These are phyloP conservation scores for Simalia tracyae DNA, from an alignment of 2,797 vertebrate species.

Conservation along the genomic window DNA sequence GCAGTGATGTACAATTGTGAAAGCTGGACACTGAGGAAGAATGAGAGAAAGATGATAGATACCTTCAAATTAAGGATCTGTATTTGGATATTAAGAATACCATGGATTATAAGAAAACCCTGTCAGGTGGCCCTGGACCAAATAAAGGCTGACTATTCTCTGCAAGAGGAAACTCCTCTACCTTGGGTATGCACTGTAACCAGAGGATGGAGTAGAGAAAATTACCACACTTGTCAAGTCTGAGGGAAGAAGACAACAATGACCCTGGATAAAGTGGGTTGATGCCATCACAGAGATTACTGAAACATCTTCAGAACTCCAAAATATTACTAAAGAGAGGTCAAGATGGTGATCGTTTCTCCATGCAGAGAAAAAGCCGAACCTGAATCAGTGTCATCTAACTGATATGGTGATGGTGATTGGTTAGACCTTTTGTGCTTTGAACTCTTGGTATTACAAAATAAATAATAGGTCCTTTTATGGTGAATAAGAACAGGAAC, in stretches of 20 bases:
- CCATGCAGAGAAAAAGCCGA: background rate
- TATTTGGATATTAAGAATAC: background rate
- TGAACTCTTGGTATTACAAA: background rate
- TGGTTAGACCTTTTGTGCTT: background rate
- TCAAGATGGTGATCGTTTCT: background rate
- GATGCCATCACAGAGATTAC: background rate
- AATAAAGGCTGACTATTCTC: background rate
- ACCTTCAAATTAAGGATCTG: background rate
- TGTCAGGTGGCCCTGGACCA: background rate
- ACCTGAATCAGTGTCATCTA: background rate
- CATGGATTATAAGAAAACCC: background rate
- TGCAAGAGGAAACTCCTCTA: background rate
- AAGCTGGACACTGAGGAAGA: background rate
- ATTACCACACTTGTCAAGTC: background rate
- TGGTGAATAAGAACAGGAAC: background rate
- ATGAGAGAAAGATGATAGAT: background rate
- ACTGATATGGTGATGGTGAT: background rate
- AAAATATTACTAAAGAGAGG: background rate
- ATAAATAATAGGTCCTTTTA: background rate
- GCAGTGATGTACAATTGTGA: background rate
- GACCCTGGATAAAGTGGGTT: background rate
- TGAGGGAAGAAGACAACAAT: background rate
- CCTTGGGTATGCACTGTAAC: background rate
- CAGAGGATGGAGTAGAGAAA: background rate
- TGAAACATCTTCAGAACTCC: background rate